Evolutionary conservation across 2,797 vertebrate species (phyloP).

Genomic region (Phoebastria nigripes): DNA sequence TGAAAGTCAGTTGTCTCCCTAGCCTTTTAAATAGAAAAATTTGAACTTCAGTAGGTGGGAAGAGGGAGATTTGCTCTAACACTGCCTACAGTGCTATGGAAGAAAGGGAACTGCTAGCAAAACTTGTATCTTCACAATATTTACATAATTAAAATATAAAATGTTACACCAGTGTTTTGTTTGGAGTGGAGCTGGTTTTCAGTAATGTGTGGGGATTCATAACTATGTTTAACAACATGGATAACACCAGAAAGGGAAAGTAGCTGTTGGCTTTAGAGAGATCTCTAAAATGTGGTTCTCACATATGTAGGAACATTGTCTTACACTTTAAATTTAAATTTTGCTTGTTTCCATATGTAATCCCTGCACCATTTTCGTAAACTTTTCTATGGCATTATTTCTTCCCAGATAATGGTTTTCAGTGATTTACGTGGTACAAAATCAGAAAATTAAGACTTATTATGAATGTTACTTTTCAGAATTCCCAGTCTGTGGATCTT

Average conservation of each 20-base stretch:
- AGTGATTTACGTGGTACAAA: neutral
- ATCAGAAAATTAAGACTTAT: neutral
- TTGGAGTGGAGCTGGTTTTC: constrained; percentile 63
- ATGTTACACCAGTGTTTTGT: constrained; percentile 56
- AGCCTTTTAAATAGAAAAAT: constrained; percentile 50
- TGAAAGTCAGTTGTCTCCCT: constrained; percentile 41
- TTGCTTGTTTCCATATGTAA: neutral
- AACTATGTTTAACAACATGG: constrained; percentile 50
- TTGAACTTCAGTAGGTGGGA: constrained; percentile 25
- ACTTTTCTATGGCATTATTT: neutral
- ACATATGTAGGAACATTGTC: neutral
- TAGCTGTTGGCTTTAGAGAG: constrained; percentile 4
- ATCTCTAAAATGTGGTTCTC: neutral
- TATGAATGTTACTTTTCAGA: neutral
- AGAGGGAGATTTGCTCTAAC: constrained; percentile 50
- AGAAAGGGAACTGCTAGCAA: constrained; percentile 40
- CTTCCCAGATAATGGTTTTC: neutral
- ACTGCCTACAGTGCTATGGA: constrained; percentile 13
- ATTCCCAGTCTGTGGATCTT: neutral
- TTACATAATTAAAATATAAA: constrained; percentile 56
- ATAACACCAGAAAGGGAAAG: constrained; percentile 42
- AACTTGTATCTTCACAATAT: constrained; percentile 30
- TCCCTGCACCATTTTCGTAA: neutral
- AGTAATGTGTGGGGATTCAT: constrained; percentile 42
- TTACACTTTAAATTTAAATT: neutral